Percentiles rank a stretch among this genome's conserved stretches.
Evolutionary conservation across 2,113 vertebrate genomes (phyloP).

Genomic region (Cochlearius cochlearius): DNA sequence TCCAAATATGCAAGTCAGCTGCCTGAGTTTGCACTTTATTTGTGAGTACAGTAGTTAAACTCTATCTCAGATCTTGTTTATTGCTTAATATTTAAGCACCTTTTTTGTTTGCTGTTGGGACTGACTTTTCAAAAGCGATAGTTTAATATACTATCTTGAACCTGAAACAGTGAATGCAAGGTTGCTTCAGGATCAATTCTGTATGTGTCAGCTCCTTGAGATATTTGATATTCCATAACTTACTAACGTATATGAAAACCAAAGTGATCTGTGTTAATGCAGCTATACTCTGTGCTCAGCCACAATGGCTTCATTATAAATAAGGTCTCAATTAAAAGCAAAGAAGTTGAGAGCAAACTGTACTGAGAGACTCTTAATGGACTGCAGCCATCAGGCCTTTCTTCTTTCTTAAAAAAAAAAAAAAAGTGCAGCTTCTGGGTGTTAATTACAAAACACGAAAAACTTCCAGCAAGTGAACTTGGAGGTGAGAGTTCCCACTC

Average conservation of each 20-base stretch:
- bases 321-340: background rate
- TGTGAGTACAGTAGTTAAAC: background rate
- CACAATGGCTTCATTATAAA: background rate
- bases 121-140: background rate
- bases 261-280: background rate
- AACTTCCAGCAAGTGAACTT: background rate
- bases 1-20: background rate
- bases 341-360: background rate
- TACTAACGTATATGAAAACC: background rate
- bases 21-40: background rate
- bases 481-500: background rate
- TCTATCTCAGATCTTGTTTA: background rate
- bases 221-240: background rate
- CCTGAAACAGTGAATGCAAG: background rate
- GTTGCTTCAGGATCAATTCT: background rate
- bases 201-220: background rate
- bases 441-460: background rate
- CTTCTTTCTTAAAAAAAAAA: background rate
- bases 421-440: background rate
- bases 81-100: background rate
- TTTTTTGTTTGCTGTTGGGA: background rate
- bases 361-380: background rate
- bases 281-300: background rate
- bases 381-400: background rate
- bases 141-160: background rate